phyloP scores from a whole-genome alignment of 2,888 invertebrate genomes.

The Dysmachus trigonus region DNA sequence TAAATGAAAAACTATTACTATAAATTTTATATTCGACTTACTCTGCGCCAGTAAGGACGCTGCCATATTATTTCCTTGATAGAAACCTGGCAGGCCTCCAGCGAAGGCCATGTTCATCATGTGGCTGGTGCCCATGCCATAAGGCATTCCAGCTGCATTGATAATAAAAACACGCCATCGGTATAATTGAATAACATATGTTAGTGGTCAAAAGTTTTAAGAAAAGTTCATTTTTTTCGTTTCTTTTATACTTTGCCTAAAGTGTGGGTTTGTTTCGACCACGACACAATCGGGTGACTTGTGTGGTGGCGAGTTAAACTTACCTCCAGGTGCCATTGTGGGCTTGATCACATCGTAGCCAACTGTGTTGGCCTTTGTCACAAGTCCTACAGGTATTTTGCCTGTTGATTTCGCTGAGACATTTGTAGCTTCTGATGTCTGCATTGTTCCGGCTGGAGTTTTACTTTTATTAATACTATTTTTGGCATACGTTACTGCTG shows the following conservation, averaged over 20 bases:
- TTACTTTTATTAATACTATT: slow-evolving; percentile 66
- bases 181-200: slow-evolving; percentile 6
- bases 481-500: slow-evolving; percentile 75
- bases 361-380: slow-evolving; percentile 64
- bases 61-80: slow-evolving; percentile 66
- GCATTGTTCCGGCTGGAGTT: slow-evolving; percentile 55
- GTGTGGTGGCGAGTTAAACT: background rate
- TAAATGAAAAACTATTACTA: slow-evolving; percentile 47
- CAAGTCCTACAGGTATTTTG: slow-evolving; percentile 65
- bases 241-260: background rate
- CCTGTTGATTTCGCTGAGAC: slow-evolving; percentile 47
- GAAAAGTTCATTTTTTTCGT: background rate
- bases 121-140: slow-evolving; percentile 53
- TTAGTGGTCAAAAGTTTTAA: background rate
- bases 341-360: slow-evolving; percentile 69
- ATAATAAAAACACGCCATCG: slow-evolving; percentile 26
- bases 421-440: slow-evolving; percentile 51
- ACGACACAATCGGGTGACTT: background rate
- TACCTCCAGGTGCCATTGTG: slow-evolving; percentile 44
- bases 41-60: slow-evolving; percentile 86
- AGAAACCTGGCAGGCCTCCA: slow-evolving; percentile 64
- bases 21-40: slow-evolving; percentile 68
- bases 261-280: background rate
- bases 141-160: slow-evolving; percentile 45
- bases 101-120: slow-evolving; percentile 64